phyloP scores from a whole-genome alignment of 30 jellyfish, hydroid and myxozoan species.

The Cassiopea xamachana region DNA sequence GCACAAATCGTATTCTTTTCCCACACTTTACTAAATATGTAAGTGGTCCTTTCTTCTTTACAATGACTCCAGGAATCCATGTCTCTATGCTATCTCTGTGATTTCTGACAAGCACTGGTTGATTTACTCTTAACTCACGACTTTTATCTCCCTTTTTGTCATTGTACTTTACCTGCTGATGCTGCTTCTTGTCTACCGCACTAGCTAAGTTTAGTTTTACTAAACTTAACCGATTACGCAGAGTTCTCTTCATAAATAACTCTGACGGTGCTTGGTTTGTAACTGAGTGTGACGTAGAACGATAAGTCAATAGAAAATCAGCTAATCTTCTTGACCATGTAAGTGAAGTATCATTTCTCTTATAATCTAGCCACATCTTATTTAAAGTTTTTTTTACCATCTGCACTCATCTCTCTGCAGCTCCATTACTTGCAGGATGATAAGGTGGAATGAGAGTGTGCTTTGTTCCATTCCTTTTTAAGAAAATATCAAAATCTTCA shows the following conservation, averaged over 20 bases:
- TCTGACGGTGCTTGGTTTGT: conserved; percentile 71
- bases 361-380: conserved; percentile 37
- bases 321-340: conserved; percentile 45
- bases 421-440: conserved; percentile 43
- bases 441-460: conserved; percentile 36
- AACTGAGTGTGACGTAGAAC: conserved; percentile 63
- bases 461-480: conserved; percentile 15
- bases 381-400: conserved; percentile 27
- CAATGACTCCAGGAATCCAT: conserved; percentile 54
- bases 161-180: conserved; percentile 39
- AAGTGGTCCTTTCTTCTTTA: conserved; percentile 50
- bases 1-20: conserved; percentile 43
- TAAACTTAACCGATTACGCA: conserved; percentile 47
- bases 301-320: conserved; percentile 42
- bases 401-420: conserved; percentile 40
- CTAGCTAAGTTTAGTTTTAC: conserved; percentile 51
- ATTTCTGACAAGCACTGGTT: conserved; percentile 38
- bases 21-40: conserved; percentile 41
- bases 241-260: conserved; percentile 44
- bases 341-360: conserved; percentile 35
- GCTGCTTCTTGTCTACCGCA: conserved; percentile 59
- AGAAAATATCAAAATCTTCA: conserved; percentile 19
- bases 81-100: conserved; percentile 60
- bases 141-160: conserved; percentile 48
- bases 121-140: conserved; percentile 29